A percentile compares a stretch with the other conserved stretches of the same genome.
Conservation (phyloP, 2,888 invertebrate genomes). For the Ophion obscuratus region DNA sequence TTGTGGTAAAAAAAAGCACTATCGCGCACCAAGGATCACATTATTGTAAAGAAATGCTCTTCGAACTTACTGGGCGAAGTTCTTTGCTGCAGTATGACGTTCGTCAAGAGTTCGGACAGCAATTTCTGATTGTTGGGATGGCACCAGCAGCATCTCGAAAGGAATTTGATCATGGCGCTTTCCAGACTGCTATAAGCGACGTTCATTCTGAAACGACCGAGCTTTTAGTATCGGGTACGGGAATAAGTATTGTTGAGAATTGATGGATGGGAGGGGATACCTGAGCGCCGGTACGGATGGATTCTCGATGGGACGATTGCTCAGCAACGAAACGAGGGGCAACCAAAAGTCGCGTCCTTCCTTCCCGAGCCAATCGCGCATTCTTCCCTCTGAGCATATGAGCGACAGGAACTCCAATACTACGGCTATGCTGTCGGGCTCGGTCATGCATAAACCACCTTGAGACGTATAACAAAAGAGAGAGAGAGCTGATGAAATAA, state of each 20-base stretch:
- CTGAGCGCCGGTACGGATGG: constrained; percentile 78
- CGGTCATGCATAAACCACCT: constrained; percentile 85
- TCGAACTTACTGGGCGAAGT: constrained; percentile 81
- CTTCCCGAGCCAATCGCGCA: constrained; percentile 95
- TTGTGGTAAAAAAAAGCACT: too few species aligned
- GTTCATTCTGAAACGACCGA: constrained; percentile 76
- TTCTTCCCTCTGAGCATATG: constrained; percentile 91
- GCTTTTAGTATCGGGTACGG: constrained; percentile 12
- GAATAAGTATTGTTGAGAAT: neutral
- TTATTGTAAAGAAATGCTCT: neutral
- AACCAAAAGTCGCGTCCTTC: constrained; percentile 95
- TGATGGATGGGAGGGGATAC: constrained; percentile 65
- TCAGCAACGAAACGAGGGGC: constrained; percentile 91
- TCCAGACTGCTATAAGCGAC: constrained; percentile 85
- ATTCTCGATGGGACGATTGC: constrained; percentile 86
- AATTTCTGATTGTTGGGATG: constrained; percentile 93
- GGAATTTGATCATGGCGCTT: constrained; percentile 92
- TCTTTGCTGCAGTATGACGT: constrained; percentile 89
- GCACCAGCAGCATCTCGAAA: constrained; percentile 93
- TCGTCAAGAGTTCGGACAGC: constrained; percentile 91
- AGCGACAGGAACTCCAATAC: constrained; percentile 93
- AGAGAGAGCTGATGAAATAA: neutral
- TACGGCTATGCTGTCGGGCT: constrained; percentile 87
- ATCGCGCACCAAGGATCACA: neutral
- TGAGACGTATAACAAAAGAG: constrained; percentile 14